Conservation (phyloP, 1,140 invertebrate genomes). For the Drosophila murphyi region DNA sequence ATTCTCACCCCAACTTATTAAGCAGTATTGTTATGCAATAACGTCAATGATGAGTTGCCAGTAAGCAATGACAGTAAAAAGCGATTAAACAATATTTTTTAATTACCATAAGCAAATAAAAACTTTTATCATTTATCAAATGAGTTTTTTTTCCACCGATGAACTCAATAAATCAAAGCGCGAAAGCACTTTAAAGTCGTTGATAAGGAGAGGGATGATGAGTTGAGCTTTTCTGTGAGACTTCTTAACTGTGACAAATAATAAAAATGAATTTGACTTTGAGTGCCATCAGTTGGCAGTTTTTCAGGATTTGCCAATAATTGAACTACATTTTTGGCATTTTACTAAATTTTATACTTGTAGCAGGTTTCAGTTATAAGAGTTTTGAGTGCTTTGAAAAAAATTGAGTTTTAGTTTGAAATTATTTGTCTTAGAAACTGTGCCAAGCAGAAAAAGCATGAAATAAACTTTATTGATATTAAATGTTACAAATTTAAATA, state of each 20-base stretch:
- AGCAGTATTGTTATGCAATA: neutral
- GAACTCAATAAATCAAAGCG: constrained; percentile 74
- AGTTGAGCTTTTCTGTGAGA: constrained; percentile 21
- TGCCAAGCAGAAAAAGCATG: too few relatives aligned
- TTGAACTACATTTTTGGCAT: neutral
- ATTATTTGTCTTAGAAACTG: too few relatives aligned
- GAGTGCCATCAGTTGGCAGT: neutral
- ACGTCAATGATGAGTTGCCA: constrained; percentile 11
- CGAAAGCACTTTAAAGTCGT: constrained; percentile 60
- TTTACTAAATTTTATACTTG: neutral
- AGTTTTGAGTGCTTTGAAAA: constrained; percentile 12
- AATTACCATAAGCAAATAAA: constrained; percentile 72
- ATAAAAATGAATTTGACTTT: constrained; percentile 12
- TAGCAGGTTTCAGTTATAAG: constrained; percentile 8
- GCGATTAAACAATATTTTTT: constrained; percentile 54
- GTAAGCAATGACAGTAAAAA: constrained; percentile 18
- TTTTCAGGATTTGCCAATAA: constrained; percentile 2
- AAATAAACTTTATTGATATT: too few relatives aligned
- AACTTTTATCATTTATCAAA: constrained; percentile 79
- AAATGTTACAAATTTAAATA: too few relatives aligned
- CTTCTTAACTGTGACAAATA: constrained; percentile 6
- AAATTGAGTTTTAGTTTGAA: neutral
- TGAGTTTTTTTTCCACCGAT: constrained; percentile 36
- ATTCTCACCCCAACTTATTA: neutral
- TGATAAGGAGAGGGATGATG: constrained; percentile 23